Evolutionary conservation across 2,888 invertebrate species (phyloP).

Genomic region (Julus scandinavius): DNA sequence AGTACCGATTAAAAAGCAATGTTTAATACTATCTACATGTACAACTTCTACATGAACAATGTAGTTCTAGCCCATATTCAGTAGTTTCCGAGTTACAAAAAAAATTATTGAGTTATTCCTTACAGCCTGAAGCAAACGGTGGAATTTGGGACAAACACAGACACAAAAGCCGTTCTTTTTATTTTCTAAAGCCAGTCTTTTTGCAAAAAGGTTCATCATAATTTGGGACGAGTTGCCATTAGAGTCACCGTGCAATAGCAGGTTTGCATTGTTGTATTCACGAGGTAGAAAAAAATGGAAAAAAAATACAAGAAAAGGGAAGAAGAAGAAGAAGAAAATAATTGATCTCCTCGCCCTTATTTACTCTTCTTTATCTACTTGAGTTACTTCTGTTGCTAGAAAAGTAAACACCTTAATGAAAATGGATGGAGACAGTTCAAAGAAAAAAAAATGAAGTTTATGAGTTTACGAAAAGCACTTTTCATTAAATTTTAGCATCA

Average conservation of each 20-base stretch:
- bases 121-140: no score
- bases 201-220: neutral
- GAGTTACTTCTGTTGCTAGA: neutral
- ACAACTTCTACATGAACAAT: no score
- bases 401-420: neutral
- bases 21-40: no score
- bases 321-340: neutral
- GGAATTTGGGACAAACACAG: no score
- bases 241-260: neutral
- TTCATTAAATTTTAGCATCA: neutral
- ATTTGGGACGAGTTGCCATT: neutral
- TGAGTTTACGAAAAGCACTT: neutral
- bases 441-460: neutral
- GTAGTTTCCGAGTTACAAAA: no score
- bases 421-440: neutral
- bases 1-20: no score
- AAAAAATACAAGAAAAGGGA: no score
- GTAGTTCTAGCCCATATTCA: no score
- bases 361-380: neutral
- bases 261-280: neutral
- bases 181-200: no score
- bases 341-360: constrained; percentile 1
- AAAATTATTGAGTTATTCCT: no score
- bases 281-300: neutral
- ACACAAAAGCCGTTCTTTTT: neutral